A percentile compares a stretch with the other conserved stretches of the same genome.
These are phyloP conservation scores for Allygus modestus DNA, from an alignment of 2,888 invertebrate species.

Conservation along the genomic window DNA sequence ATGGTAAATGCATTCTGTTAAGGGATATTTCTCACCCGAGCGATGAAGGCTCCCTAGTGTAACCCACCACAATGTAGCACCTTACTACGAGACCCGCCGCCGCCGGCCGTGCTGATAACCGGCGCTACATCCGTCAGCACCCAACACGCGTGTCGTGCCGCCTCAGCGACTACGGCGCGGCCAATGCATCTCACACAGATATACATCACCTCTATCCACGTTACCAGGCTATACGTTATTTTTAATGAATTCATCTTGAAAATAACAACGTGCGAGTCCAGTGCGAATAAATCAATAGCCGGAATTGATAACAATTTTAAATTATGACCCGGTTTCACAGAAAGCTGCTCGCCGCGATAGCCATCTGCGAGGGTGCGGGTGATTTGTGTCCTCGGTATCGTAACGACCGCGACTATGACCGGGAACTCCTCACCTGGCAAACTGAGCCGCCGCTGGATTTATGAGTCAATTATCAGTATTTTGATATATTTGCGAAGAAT, in stretches of 20 bases:
- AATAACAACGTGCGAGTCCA: conserved; percentile 44
- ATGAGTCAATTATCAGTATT: not conserved
- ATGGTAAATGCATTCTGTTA: no score
- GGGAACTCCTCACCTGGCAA: not conserved
- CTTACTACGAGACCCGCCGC: no score
- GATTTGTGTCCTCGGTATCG: not conserved
- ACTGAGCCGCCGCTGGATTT: not conserved
- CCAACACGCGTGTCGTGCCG: no score
- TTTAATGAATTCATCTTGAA: conserved; percentile 53
- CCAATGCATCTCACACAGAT: not conserved
- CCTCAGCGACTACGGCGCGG: no score
- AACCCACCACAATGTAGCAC: no score
- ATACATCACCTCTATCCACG: conserved; percentile 15
- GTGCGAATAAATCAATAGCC: conserved; percentile 48
- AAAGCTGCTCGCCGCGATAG: conserved; percentile 6
- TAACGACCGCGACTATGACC: not conserved
- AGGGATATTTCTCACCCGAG: no score
- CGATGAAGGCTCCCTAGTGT: no score
- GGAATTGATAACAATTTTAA: conserved; percentile 48
- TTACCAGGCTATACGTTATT: conserved; percentile 41
- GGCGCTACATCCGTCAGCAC: no score
- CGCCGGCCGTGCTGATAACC: no score
- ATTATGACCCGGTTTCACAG: conserved; percentile 52
- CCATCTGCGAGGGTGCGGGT: conserved; percentile 13
- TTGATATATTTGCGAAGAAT: not conserved